Evolutionary conservation across 2,888 invertebrate genomes (phyloP).

Genomic region (Philhelius pedissequus): DNA sequence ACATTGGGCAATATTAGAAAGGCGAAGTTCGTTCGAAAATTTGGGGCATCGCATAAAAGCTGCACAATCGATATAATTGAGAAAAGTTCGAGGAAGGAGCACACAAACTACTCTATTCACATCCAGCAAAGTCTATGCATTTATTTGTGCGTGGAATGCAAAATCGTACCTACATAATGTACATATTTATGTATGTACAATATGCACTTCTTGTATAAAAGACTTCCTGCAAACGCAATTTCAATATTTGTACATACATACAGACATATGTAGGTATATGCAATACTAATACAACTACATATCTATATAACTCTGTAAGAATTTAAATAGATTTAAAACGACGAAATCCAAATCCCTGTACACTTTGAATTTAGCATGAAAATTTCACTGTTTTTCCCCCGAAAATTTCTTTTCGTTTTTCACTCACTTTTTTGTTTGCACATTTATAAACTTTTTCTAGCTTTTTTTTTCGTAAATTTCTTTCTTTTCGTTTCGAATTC

Average conservation of each 20-base stretch:
- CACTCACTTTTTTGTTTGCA: conserved; percentile 64
- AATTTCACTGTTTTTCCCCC: conserved; percentile 20
- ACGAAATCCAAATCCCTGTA: conserved; percentile 24
- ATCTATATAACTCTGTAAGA: neutral
- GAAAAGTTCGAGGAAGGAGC: conserved; percentile 52
- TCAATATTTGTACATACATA: conserved; percentile 16
- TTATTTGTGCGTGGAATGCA: conserved; percentile 30
- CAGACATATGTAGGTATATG: neutral
- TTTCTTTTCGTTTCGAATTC: neutral
- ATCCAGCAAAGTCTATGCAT: conserved; percentile 37
- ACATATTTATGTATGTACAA: too few relatives aligned
- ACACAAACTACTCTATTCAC: conserved; percentile 24
- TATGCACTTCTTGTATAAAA: neutral
- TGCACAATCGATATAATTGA: conserved; percentile 70
- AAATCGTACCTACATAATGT: too few relatives aligned
- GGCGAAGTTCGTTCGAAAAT: conserved; percentile 68
- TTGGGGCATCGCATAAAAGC: conserved; percentile 70
- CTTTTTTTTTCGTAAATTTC: conserved; percentile 17
- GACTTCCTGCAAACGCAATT: conserved; percentile 58
- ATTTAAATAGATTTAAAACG: conserved; percentile 47
- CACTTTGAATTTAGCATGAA: conserved; percentile 3
- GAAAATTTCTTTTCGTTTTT: conserved; percentile 21
- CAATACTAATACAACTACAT: neutral
- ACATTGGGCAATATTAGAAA: conserved; percentile 42
- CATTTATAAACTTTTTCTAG: conserved; percentile 43